Evolutionary conservation across 2,113 vertebrate genomes (phyloP).

Genomic region (Lophius piscatorius): DNA sequence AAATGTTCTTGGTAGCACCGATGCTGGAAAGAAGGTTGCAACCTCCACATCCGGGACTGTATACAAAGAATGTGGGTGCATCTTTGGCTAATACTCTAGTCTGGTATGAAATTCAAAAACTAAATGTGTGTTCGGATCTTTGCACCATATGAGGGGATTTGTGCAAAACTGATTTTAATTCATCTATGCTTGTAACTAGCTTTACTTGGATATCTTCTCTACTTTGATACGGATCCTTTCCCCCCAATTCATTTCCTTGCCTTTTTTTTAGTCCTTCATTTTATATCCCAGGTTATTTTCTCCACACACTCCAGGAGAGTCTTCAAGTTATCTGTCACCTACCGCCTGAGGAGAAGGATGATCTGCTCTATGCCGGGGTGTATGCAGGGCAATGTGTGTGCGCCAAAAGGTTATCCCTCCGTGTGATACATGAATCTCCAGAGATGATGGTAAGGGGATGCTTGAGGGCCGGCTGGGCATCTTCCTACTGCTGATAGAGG

Average conservation of each 20-base stretch:
- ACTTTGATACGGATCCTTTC: slow-evolving; percentile 2
- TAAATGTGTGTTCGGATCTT: background rate
- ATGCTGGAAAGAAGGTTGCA: too few species aligned
- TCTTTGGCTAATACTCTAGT: background rate
- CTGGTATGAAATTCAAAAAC: slow-evolving; percentile 1
- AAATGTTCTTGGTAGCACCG: too few species aligned
- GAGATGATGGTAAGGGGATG: slow-evolving; percentile 37
- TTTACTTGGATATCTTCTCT: background rate
- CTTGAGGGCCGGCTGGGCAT: slow-evolving; percentile 35
- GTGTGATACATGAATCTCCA: slow-evolving; percentile 37
- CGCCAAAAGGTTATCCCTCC: slow-evolving; percentile 30
- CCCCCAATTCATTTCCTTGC: background rate
- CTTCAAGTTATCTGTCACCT: slow-evolving; percentile 44
- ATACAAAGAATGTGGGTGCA: background rate
- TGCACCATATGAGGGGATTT: background rate
- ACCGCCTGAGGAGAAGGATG: slow-evolving; percentile 23
- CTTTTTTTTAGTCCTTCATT: background rate
- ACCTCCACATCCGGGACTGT: background rate
- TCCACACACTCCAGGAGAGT: background rate
- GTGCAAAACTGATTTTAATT: background rate
- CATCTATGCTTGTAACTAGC: too few species aligned
- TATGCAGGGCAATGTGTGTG: slow-evolving; percentile 16
- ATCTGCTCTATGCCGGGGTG: slow-evolving; percentile 34
- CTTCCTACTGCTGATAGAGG: slow-evolving; percentile 36
- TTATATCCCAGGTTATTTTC: slow-evolving; percentile 9